phyloP scores from a whole-genome alignment of 1,140 invertebrate species.

The Conopomorpha cramerella region DNA sequence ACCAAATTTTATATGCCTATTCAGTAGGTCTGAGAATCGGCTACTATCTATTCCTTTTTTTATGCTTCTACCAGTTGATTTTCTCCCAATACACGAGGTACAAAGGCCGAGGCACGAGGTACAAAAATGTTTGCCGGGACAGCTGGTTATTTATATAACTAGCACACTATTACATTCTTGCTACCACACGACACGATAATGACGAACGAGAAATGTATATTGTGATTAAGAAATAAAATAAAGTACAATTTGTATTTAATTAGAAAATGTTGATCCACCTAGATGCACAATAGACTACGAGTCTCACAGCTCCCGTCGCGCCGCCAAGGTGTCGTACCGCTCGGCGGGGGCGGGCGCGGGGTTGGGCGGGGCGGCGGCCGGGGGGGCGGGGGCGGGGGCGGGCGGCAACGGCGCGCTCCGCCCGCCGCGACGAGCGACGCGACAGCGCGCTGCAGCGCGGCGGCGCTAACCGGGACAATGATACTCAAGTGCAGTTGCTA shows the following conservation, averaged over 20 bases:
- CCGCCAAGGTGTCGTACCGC: constrained; percentile 18
- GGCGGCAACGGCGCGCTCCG: constrained; percentile 17
- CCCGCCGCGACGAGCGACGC: not conserved
- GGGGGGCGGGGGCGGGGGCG: constrained; percentile 26
- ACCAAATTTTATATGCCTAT: not conserved
- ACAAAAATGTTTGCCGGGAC: no score
- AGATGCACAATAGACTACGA: constrained; percentile 32
- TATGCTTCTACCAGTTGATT: no score
- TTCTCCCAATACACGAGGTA: no score
- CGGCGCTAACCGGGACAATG: constrained; percentile 71
- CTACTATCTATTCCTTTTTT: not conserved
- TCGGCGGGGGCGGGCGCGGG: constrained; percentile 25
- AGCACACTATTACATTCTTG: no score
- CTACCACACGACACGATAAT: no score
- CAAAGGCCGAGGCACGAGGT: no score
- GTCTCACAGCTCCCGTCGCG: constrained; percentile 23
- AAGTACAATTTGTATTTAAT: constrained; percentile 6
- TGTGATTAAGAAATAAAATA: no score
- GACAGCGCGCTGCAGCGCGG: constrained; percentile 47
- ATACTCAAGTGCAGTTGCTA: constrained; percentile 28
- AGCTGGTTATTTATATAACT: no score
- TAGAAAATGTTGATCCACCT: no score
- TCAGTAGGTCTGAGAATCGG: not conserved
- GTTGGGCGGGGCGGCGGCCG: constrained; percentile 13
- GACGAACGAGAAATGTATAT: no score